These are phyloP conservation scores for Helicoverpa assulta DNA, from an alignment of 2,888 invertebrate species.

Conservation along the genomic window DNA sequence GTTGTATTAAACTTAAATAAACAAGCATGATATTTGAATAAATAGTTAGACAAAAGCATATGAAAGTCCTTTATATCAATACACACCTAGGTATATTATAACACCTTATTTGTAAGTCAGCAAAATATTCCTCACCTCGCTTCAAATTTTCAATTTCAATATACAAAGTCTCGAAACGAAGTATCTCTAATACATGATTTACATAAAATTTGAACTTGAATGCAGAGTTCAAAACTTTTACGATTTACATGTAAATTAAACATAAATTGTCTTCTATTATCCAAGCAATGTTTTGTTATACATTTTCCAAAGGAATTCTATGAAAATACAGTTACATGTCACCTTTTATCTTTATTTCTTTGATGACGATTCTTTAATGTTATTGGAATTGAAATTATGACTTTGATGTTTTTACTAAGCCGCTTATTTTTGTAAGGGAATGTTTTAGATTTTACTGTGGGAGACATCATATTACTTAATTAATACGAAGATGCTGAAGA, in stretches of 20 bases:
- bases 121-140: not conserved
- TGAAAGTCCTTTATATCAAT: not conserved
- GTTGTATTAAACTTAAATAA: too few species aligned
- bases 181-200: conserved; percentile 32
- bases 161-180: conserved; percentile 5
- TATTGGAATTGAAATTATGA: not conserved
- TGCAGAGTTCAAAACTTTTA: conserved; percentile 33
- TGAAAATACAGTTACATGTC: conserved; percentile 15
- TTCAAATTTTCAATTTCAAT: conserved; percentile 19
- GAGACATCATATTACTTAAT: too few species aligned
- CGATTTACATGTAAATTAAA: conserved; percentile 36
- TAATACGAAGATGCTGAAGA: too few species aligned
- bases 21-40: not conserved
- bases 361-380: not conserved
- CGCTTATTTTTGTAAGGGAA: too few species aligned
- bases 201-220: conserved; percentile 36
- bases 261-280: conserved; percentile 22
- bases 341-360: conserved; percentile 13
- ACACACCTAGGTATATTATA: not conserved
- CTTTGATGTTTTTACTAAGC: conserved; percentile 3
- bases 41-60: not conserved
- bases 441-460: too few species aligned
- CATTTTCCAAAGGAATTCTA: conserved; percentile 3
- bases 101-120: not conserved
- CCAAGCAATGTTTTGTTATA: not conserved